Base-by-base conservation (phyloP, 2,113 vertebrate species). In the Hippocampus abdominalis region DNA sequence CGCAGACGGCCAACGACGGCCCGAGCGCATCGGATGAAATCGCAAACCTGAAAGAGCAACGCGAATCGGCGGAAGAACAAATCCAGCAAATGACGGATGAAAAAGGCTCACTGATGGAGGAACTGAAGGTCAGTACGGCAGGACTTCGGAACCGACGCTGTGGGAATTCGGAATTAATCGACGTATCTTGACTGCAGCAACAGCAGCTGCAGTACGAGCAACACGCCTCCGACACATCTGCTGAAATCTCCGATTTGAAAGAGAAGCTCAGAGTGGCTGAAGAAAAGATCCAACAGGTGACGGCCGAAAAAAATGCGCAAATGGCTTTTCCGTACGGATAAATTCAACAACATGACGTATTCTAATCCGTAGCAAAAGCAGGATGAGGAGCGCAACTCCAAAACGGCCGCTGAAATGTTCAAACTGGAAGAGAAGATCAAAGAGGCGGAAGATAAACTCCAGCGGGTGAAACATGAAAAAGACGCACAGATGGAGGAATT, bases 61-160 rank as follows among this genome's bases (percentile, higher is more conserved):
- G 0, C 23, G 4, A 4, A 57, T 12, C 12, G 60, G 32, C 60
- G 9, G 74, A 94, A 54, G 70, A 80, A 60, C 93, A 94, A 56
- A 86, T 94, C 8, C 88, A 88, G 75, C 94, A 90, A 82, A 25
- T 95, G 71, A 90, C 76, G 16, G 59, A 83, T 51, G 97, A 99
- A 84, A 94, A 92, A 79, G 95, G 97, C 60, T 59, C 82, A 1
- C 91, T 98, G 66, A 90, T 74, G 81, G 94, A 95, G 72, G 93
- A 93, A 81, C 79, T 96, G 61, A 93, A 94, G 92, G 88, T 88
- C 18, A 21, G 60, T 21, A 3, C 32, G 3, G 12, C 27, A 60
- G 27, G 8, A 36, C 29, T 60, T 57, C 23, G 32, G 32, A 36
- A 36, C 5, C 32, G 0, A 36, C 5, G 32, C 32, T 36, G 32